A percentile compares a stretch with the other conserved stretches of the same genome.
phyloP scores from a whole-genome alignment of 1,140 invertebrate species.

The Halictus rubicundus region DNA sequence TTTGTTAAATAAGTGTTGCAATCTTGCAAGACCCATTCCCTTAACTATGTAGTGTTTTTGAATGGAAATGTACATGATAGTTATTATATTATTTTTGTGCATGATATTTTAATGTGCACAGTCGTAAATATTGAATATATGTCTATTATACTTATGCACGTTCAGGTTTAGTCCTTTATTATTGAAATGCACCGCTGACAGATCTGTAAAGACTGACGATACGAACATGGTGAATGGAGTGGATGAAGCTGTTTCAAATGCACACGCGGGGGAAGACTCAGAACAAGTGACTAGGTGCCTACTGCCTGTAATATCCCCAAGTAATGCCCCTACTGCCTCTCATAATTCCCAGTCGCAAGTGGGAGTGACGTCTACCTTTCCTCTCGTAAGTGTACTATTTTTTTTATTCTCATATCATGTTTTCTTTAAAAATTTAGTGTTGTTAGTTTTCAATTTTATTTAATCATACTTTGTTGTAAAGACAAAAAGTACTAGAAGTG shows the following conservation, averaged over 20 bases:
- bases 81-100: constrained; percentile 44
- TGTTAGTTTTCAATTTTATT: background rate
- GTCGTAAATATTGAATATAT: constrained; percentile 40
- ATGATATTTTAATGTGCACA: constrained; percentile 53
- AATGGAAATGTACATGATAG: constrained; percentile 39
- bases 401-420: background rate
- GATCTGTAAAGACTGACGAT: constrained; percentile 81
- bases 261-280: constrained; percentile 71
- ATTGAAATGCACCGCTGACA: constrained; percentile 77
- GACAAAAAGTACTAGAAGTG: background rate
- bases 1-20: constrained; percentile 71
- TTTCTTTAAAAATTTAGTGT: background rate
- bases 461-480: background rate
- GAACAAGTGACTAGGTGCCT: constrained; percentile 76
- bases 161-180: constrained; percentile 72
- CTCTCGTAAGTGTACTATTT: constrained; percentile 72
- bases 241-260: constrained; percentile 78
- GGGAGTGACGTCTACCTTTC: constrained; percentile 74
- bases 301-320: constrained; percentile 53
- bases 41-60: constrained; percentile 41
- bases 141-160: constrained; percentile 58
- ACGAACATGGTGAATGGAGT: constrained; percentile 79
- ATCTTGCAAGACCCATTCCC: constrained; percentile 57
- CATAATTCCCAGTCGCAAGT: constrained; percentile 77
- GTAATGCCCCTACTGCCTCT: constrained; percentile 74